Conservation (phyloP, 1,140 invertebrate species). For the Popillia japonica region DNA sequence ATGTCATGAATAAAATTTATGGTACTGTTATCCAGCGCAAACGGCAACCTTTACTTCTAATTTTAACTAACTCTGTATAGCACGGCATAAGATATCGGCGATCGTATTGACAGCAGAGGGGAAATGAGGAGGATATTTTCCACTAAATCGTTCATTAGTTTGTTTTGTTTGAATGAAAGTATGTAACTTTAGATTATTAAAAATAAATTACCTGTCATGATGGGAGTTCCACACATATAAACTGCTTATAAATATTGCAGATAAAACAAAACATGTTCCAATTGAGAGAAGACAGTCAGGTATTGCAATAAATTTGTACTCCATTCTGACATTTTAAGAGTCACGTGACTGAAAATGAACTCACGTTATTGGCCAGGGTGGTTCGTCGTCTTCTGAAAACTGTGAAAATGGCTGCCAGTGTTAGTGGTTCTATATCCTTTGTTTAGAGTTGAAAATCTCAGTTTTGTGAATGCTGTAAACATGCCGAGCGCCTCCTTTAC, state of each 20-base stretch:
- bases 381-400: slow-evolving; percentile 49
- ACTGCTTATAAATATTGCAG: slow-evolving; percentile 80
- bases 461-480: slow-evolving; percentile 61
- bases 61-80: background rate
- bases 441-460: slow-evolving; percentile 66
- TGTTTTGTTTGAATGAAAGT: slow-evolving; percentile 2
- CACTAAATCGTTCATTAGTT: background rate
- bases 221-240: slow-evolving; percentile 83
- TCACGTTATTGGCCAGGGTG: slow-evolving; percentile 51
- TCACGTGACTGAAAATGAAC: slow-evolving; percentile 54
- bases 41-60: background rate
- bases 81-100: background rate
- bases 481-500: slow-evolving; percentile 92
- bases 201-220: slow-evolving; percentile 70
- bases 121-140: background rate
- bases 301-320: slow-evolving; percentile 55
- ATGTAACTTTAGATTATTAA: slow-evolving; percentile 1
- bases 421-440: slow-evolving; percentile 70
- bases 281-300: slow-evolving; percentile 61
- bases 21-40: too few species aligned
- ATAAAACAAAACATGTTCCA: slow-evolving; percentile 74
- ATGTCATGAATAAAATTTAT: too few species aligned
- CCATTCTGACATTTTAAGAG: slow-evolving; percentile 61
- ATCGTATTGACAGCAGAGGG: background rate
- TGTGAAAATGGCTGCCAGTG: slow-evolving; percentile 73